Evolutionary conservation across 1,140 invertebrate species (phyloP).

Genomic region (Trichomalopsis sarcophagae): DNA sequence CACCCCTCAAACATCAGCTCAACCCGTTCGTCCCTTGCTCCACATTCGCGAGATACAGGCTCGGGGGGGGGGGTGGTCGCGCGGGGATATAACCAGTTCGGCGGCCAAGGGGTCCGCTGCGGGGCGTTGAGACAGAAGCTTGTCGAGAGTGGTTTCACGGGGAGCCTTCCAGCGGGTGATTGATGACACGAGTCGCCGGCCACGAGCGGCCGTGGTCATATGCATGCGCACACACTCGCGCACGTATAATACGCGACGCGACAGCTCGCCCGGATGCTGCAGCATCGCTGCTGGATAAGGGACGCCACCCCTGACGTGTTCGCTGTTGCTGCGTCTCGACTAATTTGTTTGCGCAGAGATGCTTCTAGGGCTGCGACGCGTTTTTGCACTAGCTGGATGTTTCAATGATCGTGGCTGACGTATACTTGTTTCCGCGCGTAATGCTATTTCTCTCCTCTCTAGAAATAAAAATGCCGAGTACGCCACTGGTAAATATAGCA

Average conservation of each 20-base stretch:
- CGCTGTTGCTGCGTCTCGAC: constrained; percentile 27
- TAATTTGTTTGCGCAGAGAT: constrained; percentile 61
- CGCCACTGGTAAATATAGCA: constrained; percentile 55
- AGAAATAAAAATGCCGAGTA: background rate
- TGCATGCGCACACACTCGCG: background rate
- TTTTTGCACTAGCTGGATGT: constrained; percentile 25
- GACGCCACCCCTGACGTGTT: background rate
- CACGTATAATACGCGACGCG: background rate
- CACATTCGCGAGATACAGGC: background rate
- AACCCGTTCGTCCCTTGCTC: background rate
- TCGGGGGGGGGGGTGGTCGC: background rate
- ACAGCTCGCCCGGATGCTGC: background rate
- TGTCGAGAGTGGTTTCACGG: constrained; percentile 20
- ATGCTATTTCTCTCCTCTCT: background rate
- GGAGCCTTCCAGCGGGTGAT: constrained; percentile 27
- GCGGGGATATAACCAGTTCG: background rate
- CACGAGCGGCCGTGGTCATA: background rate
- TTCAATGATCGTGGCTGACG: background rate
- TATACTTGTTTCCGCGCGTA: background rate
- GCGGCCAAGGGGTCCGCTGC: background rate
- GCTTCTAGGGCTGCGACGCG: constrained; percentile 41
- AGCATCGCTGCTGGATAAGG: constrained; percentile 36
- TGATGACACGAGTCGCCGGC: constrained; percentile 43
- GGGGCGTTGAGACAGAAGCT: constrained; percentile 35
- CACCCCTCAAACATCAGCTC: background rate